Percentiles rank a stretch among this genome's conserved stretches.
phyloP scores from a whole-genome alignment of 1,140 invertebrate genomes.

The Drosophila ironensis region DNA sequence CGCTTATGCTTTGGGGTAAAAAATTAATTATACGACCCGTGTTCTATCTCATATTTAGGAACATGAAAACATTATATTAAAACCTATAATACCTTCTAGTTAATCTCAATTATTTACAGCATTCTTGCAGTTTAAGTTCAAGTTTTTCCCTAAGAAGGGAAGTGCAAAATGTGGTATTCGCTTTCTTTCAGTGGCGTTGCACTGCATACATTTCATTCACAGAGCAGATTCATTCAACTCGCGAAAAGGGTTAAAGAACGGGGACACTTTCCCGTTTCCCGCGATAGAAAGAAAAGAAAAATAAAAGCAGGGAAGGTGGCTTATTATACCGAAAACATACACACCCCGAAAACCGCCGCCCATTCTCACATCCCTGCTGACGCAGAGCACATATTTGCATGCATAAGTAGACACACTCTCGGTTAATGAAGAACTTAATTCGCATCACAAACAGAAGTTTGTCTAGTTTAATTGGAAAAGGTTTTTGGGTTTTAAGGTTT shows the following conservation, averaged over 20 bases:
- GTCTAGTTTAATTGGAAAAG: slow-evolving; percentile 16
- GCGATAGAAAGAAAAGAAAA: not conserved
- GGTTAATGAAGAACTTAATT: slow-evolving; percentile 24
- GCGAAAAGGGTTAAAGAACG: not conserved
- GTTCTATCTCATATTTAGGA: too few species aligned
- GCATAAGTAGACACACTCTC: slow-evolving; percentile 1
- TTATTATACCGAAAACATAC: not conserved
- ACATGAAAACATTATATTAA: too few species aligned
- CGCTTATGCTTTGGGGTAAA: too few species aligned
- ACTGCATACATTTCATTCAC: not conserved
- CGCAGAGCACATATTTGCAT: slow-evolving; percentile 23
- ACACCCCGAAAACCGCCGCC: not conserved
- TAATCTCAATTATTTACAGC: too few species aligned
- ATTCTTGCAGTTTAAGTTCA: too few species aligned
- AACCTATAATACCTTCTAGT: too few species aligned
- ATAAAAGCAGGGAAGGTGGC: not conserved
- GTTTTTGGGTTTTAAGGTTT: not conserved
- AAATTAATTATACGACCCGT: too few species aligned
- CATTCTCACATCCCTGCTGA: too few species aligned
- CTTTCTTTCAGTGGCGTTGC: not conserved
- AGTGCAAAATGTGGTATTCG: not conserved
- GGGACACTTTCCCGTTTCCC: too few species aligned
- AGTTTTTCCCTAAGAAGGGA: too few species aligned
- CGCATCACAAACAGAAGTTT: slow-evolving; percentile 10
- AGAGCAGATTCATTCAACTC: not conserved